A percentile compares a stretch with the other conserved stretches of the same genome.
Conservation (phyloP, 2,113 vertebrate species). For the Phasianus colchicus region DNA sequence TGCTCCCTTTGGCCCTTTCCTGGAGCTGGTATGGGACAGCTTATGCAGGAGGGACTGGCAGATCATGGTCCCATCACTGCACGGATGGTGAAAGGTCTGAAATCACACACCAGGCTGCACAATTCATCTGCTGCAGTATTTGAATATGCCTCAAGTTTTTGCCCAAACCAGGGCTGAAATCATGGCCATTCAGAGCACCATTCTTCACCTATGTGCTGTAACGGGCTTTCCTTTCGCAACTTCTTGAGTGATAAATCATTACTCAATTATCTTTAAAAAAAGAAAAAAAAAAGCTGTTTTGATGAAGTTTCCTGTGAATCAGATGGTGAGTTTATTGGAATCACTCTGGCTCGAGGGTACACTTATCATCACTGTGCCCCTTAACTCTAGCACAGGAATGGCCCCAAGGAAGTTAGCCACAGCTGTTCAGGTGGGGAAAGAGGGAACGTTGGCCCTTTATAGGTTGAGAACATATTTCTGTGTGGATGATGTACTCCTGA, state of each 20-base stretch:
- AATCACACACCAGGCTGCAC: not conserved
- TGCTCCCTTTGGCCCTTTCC: not conserved
- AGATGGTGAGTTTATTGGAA: not conserved
- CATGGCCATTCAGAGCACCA: not conserved
- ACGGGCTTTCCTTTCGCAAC: not conserved
- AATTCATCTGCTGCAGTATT: not conserved
- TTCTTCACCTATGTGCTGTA: not conserved
- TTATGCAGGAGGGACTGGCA: not conserved
- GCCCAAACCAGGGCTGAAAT: not conserved
- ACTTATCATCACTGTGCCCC: not conserved
- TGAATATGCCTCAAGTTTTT: not conserved
- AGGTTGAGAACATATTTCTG: not conserved
- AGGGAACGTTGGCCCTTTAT: not conserved
- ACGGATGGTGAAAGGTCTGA: not conserved
- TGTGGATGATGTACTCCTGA: not conserved
- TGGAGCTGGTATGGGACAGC: not conserved
- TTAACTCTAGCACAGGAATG: not conserved
- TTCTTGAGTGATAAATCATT: conserved; percentile 19
- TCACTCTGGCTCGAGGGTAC: not conserved
- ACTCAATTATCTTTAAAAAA: not conserved
- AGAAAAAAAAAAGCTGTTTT: not conserved
- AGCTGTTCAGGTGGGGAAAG: conserved; percentile 4
- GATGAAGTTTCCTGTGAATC: not conserved
- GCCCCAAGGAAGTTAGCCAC: not conserved
- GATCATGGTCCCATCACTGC: rapidly evolving